Evolutionary conservation across 2,888 invertebrate species (phyloP).

Genomic region (Frankliniella fusca): DNA sequence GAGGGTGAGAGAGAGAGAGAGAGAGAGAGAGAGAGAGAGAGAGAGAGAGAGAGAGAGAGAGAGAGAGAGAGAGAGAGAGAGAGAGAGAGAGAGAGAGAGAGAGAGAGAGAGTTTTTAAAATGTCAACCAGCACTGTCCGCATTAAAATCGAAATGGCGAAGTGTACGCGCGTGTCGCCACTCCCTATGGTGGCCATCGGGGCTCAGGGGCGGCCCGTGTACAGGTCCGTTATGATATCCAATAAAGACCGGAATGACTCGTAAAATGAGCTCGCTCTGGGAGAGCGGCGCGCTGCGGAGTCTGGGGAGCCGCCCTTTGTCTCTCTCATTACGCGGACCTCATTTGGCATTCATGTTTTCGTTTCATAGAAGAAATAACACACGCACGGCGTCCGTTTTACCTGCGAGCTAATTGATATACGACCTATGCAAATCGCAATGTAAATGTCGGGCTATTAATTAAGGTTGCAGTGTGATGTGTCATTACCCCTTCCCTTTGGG

Average conservation of each 20-base stretch:
- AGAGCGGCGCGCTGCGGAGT: background rate
- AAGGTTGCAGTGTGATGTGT: background rate
- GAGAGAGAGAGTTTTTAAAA: no score
- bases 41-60: background rate
- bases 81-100: background rate
- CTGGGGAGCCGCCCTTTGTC: background rate
- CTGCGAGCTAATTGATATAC: constrained; percentile 18
- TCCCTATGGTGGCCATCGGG: no score
- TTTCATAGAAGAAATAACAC: background rate
- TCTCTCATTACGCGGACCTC: background rate
- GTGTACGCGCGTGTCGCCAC: no score
- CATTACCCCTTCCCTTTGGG: background rate
- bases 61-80: background rate
- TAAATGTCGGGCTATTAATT: constrained; percentile 6
- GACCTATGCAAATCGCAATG: background rate
- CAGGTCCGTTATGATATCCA: background rate
- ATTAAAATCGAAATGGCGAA: no score
- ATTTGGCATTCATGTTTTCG: background rate
- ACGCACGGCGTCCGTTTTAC: background rate
- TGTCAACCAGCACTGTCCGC: no score
- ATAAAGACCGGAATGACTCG: background rate
- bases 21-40: no score
- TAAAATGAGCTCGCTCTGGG: background rate
- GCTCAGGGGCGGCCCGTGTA: background rate
- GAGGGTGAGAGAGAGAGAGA: background rate